Percentiles rank a stretch among this genome's conserved stretches.
Evolutionary conservation across 2,888 invertebrate species (phyloP).

Genomic region (Drosophila mimica): DNA sequence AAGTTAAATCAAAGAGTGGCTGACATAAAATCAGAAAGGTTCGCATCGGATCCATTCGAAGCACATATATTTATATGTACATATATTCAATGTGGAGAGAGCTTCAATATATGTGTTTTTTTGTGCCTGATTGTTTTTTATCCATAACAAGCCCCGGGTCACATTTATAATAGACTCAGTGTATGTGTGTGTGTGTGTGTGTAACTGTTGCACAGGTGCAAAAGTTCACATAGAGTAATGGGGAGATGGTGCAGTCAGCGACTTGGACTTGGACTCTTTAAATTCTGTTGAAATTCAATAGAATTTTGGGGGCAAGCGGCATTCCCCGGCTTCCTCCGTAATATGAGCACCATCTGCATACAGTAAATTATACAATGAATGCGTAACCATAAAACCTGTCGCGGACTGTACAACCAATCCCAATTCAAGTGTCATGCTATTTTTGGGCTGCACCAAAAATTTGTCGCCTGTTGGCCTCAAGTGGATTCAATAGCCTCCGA

Average conservation of each 20-base stretch:
- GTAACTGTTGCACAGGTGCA: constrained; percentile 66
- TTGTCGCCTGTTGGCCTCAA: constrained; percentile 68
- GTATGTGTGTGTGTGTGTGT: constrained; percentile 4
- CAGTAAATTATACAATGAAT: constrained; percentile 69
- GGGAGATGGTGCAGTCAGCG: constrained; percentile 14
- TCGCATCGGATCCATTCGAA: constrained; percentile 16
- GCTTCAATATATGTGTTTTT: constrained; percentile 25
- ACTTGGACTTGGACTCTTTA: constrained; percentile 20
- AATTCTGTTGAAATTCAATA: constrained; percentile 72
- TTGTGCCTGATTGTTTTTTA: constrained; percentile 74
- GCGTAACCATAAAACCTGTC: constrained; percentile 75
- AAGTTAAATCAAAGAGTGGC: constrained; percentile 48
- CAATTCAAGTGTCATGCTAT: constrained; percentile 77
- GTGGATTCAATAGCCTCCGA: constrained; percentile 42
- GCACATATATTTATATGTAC: constrained; percentile 9
- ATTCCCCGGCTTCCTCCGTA: constrained; percentile 65
- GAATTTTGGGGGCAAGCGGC: constrained; percentile 65
- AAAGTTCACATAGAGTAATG: constrained; percentile 55
- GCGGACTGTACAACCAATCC: constrained; percentile 44
- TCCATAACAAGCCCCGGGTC: constrained; percentile 68
- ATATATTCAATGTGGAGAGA: constrained; percentile 3
- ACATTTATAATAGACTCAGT: constrained; percentile 66
- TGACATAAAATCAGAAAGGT: constrained; percentile 61
- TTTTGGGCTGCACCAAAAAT: constrained; percentile 63
- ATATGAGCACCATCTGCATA: constrained; percentile 66